These are phyloP conservation scores for Elmis aenea DNA, from an alignment of 2,888 invertebrate species.

Conservation along the genomic window DNA sequence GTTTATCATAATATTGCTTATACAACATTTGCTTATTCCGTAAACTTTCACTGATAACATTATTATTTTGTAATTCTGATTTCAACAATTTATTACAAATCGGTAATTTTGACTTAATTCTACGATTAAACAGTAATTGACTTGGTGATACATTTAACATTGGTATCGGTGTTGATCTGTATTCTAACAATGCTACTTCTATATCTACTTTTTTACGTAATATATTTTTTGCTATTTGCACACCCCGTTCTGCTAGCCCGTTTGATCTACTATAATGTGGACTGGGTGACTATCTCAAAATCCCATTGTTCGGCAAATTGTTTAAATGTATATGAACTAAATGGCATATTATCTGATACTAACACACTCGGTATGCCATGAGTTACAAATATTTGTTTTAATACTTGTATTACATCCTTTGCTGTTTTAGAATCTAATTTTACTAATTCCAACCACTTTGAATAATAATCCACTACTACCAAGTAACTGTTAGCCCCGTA, in stretches of 20 bases:
- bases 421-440: conserved; percentile 10
- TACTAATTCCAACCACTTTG: conserved; percentile 4
- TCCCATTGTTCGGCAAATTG: conserved; percentile 1
- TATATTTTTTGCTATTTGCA: conserved; percentile 3
- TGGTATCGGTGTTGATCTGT: conserved; percentile 5
- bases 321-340: neutral
- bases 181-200: neutral
- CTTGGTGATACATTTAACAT: neutral
- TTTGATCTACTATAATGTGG: conserved; percentile 1
- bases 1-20: too few species aligned
- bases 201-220: neutral
- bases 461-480: conserved; percentile 7
- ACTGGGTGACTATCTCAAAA: conserved; percentile 1
- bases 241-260: conserved; percentile 4
- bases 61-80: too few species aligned
- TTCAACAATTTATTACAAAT: conserved; percentile 7
- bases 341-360: conserved; percentile 5
- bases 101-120: neutral
- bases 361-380: conserved; percentile 1
- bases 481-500: conserved; percentile 1
- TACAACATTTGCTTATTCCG: too few species aligned
- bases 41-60: too few species aligned
- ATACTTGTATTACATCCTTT: conserved; percentile 13
- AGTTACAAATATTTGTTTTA: conserved; percentile 11
- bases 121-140: neutral